These are phyloP conservation scores for Alca torda DNA, from an alignment of 2,797 vertebrate species.

Conservation along the genomic window DNA sequence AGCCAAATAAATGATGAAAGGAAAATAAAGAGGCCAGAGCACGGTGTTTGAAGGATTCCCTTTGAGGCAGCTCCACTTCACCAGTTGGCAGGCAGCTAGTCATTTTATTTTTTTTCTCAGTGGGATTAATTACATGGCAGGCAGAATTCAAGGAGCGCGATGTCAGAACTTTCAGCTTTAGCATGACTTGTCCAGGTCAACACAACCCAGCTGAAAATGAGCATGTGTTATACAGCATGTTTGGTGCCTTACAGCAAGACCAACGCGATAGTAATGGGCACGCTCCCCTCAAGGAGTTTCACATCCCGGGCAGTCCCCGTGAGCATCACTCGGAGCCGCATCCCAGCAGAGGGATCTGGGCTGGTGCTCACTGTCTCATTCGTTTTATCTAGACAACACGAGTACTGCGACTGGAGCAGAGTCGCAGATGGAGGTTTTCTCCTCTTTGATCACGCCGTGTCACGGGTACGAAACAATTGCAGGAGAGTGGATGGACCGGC, in stretches of 20 bases:
- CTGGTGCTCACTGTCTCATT: neutral
- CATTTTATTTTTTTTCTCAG: neutral
- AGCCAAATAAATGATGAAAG: slow-evolving; percentile 10
- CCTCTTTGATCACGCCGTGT: neutral
- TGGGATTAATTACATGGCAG: neutral
- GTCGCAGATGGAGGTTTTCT: neutral
- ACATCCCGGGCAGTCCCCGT: neutral
- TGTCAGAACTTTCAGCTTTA: neutral
- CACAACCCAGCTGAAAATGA: neutral
- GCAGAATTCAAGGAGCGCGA: neutral
- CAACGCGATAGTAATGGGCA: neutral
- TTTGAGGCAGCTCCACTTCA: neutral
- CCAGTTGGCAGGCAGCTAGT: neutral
- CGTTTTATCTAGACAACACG: neutral
- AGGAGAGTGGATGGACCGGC: neutral
- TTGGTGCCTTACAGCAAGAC: neutral
- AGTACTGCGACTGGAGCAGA: neutral
- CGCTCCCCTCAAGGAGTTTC: accelerated
- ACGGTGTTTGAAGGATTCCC: neutral
- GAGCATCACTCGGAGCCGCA: neutral
- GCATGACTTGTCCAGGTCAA: neutral
- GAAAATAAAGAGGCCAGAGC: neutral
- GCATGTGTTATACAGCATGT: neutral
- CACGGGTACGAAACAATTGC: neutral
- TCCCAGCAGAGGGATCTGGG: neutral